Base-by-base conservation (phyloP, 2,113 vertebrate species). In the Balaenoptera acutorostrata region DNA sequence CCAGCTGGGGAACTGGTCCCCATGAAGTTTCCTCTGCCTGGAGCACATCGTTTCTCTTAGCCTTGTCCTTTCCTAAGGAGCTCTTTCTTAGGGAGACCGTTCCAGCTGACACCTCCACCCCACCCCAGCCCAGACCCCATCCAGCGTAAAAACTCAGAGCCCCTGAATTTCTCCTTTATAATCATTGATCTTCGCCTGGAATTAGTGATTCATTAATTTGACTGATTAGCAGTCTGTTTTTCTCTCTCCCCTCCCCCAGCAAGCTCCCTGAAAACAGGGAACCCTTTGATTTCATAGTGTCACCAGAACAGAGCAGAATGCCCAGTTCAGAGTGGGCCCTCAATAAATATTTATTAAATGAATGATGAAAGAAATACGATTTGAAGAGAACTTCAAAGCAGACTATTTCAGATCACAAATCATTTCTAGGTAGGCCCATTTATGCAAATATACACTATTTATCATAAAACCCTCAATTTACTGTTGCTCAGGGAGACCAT, bases 321-420 rank as follows among this genome's bases (percentile, higher is more conserved):
- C 31, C 63, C 39, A 72, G 66, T 72, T 95, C 81, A 55, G 66
- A 94, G 36, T 17, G 49, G 46, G 55, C 15, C 36, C 55, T 82
- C 10, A 36, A 96, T 78, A 96, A 95, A 96, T 94, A 97, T 95
- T 92, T 90, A 95, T n/a, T 61, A 63, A 96, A 66, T 71, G 49
- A 89, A 5, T 88, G 57, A 88, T 41, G 61, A 81, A 83, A 92
- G 88, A 93, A 96, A 95, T 69, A 90, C 1, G 11, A 94, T 89
- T 92, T 87, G 52, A 71, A 93, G 90, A 95, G 55, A 93, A 81
- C 66, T 39, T 71, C 49, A 94, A 94, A 93, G 39, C 44, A 86
- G 82, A 93, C 66, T 57, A 84, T 84, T 94, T 88, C 74, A 72
- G 74, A 74, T 86, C 77, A 71, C 83, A 96, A 83, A 59, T 92